Conservation (phyloP, 2,797 vertebrate genomes). For the Lepus townsendii region DNA sequence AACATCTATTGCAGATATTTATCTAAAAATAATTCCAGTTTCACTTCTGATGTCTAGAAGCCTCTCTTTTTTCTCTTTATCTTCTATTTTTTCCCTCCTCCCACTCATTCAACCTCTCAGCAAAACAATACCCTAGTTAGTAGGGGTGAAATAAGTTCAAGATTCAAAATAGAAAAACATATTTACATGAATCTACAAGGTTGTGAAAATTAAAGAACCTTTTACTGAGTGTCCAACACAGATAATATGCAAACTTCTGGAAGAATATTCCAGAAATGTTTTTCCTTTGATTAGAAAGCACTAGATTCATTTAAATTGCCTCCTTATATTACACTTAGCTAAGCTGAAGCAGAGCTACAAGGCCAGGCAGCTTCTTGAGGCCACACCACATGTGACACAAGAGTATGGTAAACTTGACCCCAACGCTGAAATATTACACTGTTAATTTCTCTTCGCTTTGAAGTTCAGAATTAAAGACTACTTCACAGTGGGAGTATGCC, state of each 20-base stretch:
- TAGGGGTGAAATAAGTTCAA: constrained; percentile 60
- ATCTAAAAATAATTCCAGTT: constrained; percentile 64
- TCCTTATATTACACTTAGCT: neutral
- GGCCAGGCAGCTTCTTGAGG: neutral
- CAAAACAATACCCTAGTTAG: constrained; percentile 56
- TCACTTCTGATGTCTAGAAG: constrained; percentile 54
- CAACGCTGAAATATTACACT: neutral
- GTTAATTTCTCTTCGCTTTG: neutral
- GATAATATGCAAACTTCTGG: constrained; percentile 62
- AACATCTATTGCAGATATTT: neutral
- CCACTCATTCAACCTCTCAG: constrained; percentile 62
- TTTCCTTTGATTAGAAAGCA: constrained; percentile 60
- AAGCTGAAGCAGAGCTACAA: constrained; percentile 60
- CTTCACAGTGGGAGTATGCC: neutral
- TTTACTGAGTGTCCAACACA: constrained; percentile 7
- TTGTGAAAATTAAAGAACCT: neutral
- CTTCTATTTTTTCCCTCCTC: constrained; percentile 58
- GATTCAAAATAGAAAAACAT: constrained; percentile 61
- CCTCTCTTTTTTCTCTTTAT: neutral
- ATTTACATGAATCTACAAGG: constrained; percentile 39
- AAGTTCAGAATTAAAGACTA: neutral
- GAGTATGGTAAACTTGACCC: neutral
- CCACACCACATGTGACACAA: neutral
- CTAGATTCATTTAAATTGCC: constrained; percentile 48
- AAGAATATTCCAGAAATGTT: constrained; percentile 66